Evolutionary conservation across 2,797 vertebrate species (phyloP).

Genomic region (Coendou prehensilis): DNA sequence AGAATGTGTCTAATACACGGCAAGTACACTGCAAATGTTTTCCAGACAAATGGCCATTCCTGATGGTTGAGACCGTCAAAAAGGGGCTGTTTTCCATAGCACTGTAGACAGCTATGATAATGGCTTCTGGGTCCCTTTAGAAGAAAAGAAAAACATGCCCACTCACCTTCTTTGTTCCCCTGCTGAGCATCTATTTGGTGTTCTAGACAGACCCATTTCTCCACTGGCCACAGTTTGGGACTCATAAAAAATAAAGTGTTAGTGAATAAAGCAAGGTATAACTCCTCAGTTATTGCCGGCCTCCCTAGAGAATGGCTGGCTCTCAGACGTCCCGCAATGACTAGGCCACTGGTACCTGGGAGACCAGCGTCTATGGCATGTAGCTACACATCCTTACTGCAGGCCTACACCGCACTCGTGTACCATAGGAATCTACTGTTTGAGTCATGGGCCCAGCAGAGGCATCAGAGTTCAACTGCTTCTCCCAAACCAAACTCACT

Average conservation of each 20-base stretch:
- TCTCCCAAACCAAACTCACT: neutral
- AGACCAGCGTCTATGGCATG: too few species aligned
- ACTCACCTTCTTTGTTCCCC: neutral
- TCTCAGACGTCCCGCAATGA: neutral
- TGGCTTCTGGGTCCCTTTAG: neutral
- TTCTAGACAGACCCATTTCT: neutral
- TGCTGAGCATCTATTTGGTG: too few species aligned
- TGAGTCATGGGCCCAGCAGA: neutral
- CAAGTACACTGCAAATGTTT: neutral
- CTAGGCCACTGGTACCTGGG: fast-evolving
- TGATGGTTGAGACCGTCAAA: neutral
- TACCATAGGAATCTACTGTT: neutral
- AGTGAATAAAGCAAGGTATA: neutral
- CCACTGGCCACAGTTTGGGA: neutral
- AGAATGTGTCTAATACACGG: neutral
- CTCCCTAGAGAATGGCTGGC: neutral
- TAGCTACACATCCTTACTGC: neutral
- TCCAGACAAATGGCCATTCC: neutral
- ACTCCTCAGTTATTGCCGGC: neutral
- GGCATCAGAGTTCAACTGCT: neutral
- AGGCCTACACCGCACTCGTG: fast-evolving
- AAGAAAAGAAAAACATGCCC: neutral
- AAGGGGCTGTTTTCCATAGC: neutral
- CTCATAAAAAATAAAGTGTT: neutral
- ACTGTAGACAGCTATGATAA: neutral